Evolutionary conservation across 1,140 invertebrate genomes (phyloP), one percentile per base, ranked within the genome.

Genomic region (Orussus abietinus): DNA sequence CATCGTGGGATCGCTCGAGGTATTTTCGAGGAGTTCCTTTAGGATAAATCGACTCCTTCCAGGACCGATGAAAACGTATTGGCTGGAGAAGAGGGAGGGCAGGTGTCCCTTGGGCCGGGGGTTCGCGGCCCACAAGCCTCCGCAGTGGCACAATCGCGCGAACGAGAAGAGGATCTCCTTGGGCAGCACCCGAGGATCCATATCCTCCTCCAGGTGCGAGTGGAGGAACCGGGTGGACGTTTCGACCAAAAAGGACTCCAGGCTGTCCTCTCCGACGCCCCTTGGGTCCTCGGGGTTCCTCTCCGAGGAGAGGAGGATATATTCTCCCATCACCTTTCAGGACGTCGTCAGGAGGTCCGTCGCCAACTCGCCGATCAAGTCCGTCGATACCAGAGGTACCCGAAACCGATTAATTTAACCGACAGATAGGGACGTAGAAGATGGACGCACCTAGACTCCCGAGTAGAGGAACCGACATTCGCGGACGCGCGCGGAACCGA

Each of bases 1-100:
- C n/a, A n/a, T n/a, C n/a, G n/a, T n/a, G n/a, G n/a, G n/a, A n/a
- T n/a, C n/a, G n/a, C n/a, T n/a, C n/a, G n/a, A n/a, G n/a, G n/a
- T n/a, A n/a, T n/a, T n/a, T n/a, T n/a, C n/a, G n/a, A n/a, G n/a
- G n/a, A n/a, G n/a, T n/a, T n/a, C n/a, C n/a, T n/a, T n/a, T n/a
- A n/a, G n/a, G n/a, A n/a, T n/a, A n/a, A n/a, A n/a, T n/a, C n/a
- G n/a, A n/a, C 32, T 56, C 54, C 28, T 68, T 64, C 52, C 73
- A 88, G 90, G 90, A 19, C 75, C 80, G 21, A 95, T 96, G 92
- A 92, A 90, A 61, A 96, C 93, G 0, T 96, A 90, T 62, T 97
- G 91, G 91, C 64, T 96, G 20, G 78, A 81, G 65, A 81, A 78
- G 34, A 76, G 81, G 32, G 81, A 83, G 53, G 77, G 76, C 14